Evolutionary conservation across 1,140 invertebrate genomes (phyloP).

Genomic region (Ceratoteleas bidentatus): DNA sequence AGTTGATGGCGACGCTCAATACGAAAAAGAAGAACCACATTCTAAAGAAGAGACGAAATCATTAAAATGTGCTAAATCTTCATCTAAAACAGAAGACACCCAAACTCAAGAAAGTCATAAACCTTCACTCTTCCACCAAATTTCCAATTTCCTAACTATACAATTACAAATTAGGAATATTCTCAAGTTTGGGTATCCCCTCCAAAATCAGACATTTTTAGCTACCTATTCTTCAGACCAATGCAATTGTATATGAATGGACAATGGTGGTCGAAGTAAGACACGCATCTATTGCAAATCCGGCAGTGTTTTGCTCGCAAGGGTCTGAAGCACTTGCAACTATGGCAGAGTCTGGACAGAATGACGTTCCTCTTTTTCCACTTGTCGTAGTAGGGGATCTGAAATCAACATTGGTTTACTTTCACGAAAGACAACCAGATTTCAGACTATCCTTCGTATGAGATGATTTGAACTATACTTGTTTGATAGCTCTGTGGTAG

Average conservation of each 20-base stretch:
- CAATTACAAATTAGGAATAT: no score
- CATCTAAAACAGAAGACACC: no score
- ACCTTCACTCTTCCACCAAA: no score
- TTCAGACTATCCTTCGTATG: conserved; percentile 10
- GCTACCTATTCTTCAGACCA: conserved; percentile 87
- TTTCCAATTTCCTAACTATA: no score
- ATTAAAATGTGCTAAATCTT: neutral
- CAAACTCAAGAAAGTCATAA: no score
- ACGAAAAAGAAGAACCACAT: conserved; percentile 96
- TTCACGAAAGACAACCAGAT: neutral
- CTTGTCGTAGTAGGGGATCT: conserved; percentile 93
- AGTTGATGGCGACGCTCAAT: conserved; percentile 91
- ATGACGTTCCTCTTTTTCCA: conserved; percentile 93
- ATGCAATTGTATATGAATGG: conserved; percentile 98
- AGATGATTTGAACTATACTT: no score
- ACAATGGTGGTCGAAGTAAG: conserved; percentile 97
- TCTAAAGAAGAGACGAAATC: conserved; percentile 76
- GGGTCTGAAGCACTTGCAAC: conserved; percentile 92
- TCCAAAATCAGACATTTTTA: neutral
- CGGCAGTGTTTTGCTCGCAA: conserved; percentile 95
- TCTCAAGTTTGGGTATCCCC: no score
- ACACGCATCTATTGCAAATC: conserved; percentile 94
- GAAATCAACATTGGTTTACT: conserved; percentile 35
- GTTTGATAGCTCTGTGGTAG: conserved; percentile 93
- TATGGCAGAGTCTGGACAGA: conserved; percentile 93